phyloP scores from a whole-genome alignment of 2,797 vertebrate species.

The Halcyon badia region DNA sequence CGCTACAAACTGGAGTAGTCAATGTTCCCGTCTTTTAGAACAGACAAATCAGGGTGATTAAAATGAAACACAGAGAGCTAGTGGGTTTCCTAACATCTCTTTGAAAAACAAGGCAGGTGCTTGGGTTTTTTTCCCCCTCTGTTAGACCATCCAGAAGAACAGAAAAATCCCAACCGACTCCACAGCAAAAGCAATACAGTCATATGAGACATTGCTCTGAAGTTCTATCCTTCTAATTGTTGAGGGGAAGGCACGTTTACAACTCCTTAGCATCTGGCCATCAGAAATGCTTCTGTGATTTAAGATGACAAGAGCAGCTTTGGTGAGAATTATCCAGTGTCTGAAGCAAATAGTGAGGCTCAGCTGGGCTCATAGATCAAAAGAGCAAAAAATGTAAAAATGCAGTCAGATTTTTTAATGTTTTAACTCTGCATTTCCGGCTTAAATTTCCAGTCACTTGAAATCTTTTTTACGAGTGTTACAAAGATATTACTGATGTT shows the following conservation, averaged over 20 bases:
- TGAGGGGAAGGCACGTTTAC: neutral
- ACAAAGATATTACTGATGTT: neutral
- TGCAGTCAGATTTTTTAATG: neutral
- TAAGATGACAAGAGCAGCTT: neutral
- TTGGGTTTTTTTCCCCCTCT: neutral
- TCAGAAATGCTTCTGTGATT: neutral
- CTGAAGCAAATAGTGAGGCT: slow-evolving; percentile 1
- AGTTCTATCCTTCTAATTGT: neutral
- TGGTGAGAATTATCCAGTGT: neutral
- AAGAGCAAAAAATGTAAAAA: neutral
- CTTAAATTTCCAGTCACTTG: neutral
- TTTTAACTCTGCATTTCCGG: neutral
- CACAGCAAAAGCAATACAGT: neutral
- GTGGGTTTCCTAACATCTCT: neutral
- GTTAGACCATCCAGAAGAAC: neutral
- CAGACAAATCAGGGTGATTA: neutral
- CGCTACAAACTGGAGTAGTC: neutral
- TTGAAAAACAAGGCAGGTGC: neutral
- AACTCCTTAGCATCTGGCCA: slow-evolving; percentile 6
- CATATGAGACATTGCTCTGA: neutral
- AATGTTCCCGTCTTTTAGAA: neutral
- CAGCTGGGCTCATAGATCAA: neutral
- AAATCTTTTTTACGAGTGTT: neutral
- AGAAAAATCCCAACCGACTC: neutral
- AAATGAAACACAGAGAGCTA: neutral